phyloP scores from a whole-genome alignment of 2,797 vertebrate species.

The Ibycter americanus region DNA sequence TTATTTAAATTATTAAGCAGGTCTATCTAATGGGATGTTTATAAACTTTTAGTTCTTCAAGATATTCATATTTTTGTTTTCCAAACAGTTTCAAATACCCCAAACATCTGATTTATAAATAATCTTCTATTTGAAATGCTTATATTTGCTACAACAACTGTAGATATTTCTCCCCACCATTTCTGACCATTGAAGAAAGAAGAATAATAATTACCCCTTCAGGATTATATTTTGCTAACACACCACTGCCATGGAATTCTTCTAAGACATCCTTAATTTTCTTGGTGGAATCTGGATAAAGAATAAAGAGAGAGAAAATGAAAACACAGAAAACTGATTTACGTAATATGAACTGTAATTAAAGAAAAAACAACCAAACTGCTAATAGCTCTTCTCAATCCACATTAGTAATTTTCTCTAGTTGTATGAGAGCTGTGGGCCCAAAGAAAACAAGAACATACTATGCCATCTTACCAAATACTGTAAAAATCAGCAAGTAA shows the following conservation, averaged over 20 bases:
- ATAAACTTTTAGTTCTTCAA: not conserved
- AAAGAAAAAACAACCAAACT: not conserved
- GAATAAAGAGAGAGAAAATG: conserved; percentile 53
- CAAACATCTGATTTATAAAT: not conserved
- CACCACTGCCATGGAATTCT: conserved; percentile 93
- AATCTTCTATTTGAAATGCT: not conserved
- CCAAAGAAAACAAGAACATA: conserved; percentile 18
- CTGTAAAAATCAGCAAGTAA: not conserved
- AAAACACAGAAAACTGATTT: not conserved
- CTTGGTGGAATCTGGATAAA: conserved; percentile 89
- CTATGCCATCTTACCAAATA: not conserved
- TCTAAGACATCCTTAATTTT: conserved; percentile 94
- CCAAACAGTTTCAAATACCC: not conserved
- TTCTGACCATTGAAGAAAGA: conserved; percentile 24
- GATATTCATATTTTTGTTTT: not conserved
- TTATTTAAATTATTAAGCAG: not conserved
- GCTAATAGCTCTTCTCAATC: not conserved
- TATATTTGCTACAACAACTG: not conserved
- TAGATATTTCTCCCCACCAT: not conserved
- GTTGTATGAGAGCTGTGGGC: not conserved
- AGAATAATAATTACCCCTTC: conserved; percentile 84
- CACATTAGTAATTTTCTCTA: conserved; percentile 6
- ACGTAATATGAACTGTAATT: not conserved
- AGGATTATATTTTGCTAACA: conserved; percentile 93
- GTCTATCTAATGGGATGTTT: not conserved